phyloP scores from a whole-genome alignment of 2,113 vertebrate genomes.

The Macquaria australasica region DNA sequence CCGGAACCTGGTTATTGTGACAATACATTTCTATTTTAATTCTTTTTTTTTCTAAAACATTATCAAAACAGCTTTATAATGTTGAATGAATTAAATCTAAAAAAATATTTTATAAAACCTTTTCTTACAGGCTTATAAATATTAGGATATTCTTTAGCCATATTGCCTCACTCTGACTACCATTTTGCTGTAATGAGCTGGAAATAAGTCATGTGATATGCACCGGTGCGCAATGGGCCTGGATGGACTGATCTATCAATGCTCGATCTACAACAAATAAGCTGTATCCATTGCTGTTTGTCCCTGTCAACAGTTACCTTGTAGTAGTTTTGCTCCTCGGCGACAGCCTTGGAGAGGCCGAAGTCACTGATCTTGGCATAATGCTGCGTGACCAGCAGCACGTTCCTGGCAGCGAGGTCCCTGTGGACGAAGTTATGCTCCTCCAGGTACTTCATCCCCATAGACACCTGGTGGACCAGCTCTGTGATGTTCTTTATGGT shows the following conservation, averaged over 20 bases:
- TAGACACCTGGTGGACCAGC: conserved; percentile 95
- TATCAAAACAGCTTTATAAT: background rate
- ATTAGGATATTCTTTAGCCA: background rate
- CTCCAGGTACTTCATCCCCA: conserved; percentile 99
- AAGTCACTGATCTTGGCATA: conserved; percentile 99
- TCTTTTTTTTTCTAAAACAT: background rate
- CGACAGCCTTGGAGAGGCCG: conserved; percentile 96
- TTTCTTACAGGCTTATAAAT: background rate
- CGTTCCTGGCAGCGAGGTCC: conserved; percentile 97
- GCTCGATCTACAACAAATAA: background rate
- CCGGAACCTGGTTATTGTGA: background rate
- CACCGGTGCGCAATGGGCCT: background rate
- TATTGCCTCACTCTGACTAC: background rate
- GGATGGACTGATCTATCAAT: background rate
- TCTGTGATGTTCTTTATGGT: conserved; percentile 93
- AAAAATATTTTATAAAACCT: background rate
- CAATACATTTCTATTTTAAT: background rate
- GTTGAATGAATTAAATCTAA: background rate
- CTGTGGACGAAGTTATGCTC: conserved; percentile 97
- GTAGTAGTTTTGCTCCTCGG: conserved; percentile 84
- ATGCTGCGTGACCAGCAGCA: conserved; percentile 96
- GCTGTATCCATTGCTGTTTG: too few relatives aligned
- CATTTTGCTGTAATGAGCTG: background rate
- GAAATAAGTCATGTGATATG: background rate
- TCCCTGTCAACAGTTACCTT: conserved; percentile 51